These are phyloP conservation scores for Sylvicola cinctus DNA, from an alignment of 2,888 invertebrate genomes.

Conservation along the genomic window DNA sequence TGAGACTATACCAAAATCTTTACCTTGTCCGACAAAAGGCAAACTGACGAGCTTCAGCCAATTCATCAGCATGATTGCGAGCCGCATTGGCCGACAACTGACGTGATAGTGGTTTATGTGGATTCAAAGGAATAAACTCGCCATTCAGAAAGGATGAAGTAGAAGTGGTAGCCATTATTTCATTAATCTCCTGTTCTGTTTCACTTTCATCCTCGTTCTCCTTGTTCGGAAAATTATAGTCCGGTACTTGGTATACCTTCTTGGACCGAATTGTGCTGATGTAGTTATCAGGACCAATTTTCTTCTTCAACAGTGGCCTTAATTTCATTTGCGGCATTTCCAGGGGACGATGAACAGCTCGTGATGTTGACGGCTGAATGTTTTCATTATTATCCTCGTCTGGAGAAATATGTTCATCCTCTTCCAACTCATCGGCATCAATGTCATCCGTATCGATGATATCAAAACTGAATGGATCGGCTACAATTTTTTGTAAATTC, in stretches of 20 bases:
- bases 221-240: constrained; percentile 6
- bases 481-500: constrained; percentile 41
- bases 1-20: neutral
- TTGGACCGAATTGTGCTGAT: constrained; percentile 40
- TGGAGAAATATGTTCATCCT: constrained; percentile 15
- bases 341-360: neutral
- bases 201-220: constrained; percentile 31
- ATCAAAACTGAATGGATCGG: constrained; percentile 68
- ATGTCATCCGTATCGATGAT: constrained; percentile 51
- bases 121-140: constrained; percentile 25
- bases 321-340: constrained; percentile 23
- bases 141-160: constrained; percentile 13
- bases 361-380: neutral
- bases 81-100: constrained; percentile 30
- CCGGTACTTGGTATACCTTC: constrained; percentile 3
- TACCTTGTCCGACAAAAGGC: constrained; percentile 14
- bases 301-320: constrained; percentile 37
- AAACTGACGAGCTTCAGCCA: constrained; percentile 7
- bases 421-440: constrained; percentile 31
- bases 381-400: constrained; percentile 5
- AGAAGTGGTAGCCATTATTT: constrained; percentile 2
- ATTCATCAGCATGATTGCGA: constrained; percentile 4
- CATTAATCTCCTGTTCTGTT: constrained; percentile 4
- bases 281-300: constrained; percentile 53
- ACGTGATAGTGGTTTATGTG: constrained; percentile 48